Evolutionary conservation across 2,797 vertebrate species (phyloP).

Genomic region (Calcarius lapponicus): DNA sequence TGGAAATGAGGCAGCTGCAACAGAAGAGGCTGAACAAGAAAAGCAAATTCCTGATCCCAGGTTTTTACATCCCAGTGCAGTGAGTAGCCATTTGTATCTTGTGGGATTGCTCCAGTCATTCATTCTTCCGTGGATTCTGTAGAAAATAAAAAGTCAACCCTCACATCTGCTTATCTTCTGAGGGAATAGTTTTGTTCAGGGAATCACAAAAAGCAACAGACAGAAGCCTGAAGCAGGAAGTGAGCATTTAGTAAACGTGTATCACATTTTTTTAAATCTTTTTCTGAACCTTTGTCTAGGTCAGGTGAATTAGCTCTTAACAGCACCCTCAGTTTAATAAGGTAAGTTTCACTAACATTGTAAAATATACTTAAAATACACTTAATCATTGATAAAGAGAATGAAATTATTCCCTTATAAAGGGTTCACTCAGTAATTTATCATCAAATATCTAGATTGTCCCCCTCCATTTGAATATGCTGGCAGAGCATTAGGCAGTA

Average conservation of each 20-base stretch:
- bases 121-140: neutral
- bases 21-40: neutral
- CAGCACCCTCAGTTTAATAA: neutral
- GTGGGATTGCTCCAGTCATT: neutral
- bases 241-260: neutral
- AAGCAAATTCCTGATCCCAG: neutral
- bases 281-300: neutral
- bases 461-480: neutral
- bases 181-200: neutral
- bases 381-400: neutral
- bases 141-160: neutral
- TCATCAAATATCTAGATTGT: neutral
- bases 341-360: neutral
- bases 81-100: neutral
- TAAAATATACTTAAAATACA: neutral
- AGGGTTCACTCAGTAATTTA: neutral
- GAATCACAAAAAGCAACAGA: neutral
- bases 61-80: neutral
- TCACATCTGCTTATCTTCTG: neutral
- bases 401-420: neutral
- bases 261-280: neutral
- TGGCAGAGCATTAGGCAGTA: neutral
- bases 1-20: neutral
- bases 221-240: neutral
- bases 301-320: neutral